phyloP scores from a whole-genome alignment of 2,888 invertebrate genomes.

The Archaeoteleia sp. region DNA sequence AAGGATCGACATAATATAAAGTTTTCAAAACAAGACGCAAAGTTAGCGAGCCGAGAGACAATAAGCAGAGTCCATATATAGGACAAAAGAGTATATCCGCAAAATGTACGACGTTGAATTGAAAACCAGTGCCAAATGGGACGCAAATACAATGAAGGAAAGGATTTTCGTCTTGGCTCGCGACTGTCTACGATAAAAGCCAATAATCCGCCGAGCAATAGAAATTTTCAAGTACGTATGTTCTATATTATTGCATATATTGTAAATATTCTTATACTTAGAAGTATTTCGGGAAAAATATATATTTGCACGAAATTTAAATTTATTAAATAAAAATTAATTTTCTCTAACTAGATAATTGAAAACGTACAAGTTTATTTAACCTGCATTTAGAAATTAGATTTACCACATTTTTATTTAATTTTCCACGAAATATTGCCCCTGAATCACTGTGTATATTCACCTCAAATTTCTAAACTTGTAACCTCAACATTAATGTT shows the following conservation, averaged over 20 bases:
- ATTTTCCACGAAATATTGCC: too few relatives aligned
- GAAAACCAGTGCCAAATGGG: conserved; percentile 68
- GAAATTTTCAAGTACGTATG: conserved; percentile 52
- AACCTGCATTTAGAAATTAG: too few relatives aligned
- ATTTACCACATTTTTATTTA: too few relatives aligned
- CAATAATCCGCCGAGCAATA: conserved; percentile 66
- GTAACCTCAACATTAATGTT: too few relatives aligned
- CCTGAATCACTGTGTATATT: too few relatives aligned
- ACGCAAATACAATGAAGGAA: conserved; percentile 65
- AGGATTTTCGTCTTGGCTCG: conserved; percentile 62
- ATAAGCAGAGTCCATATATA: conserved; percentile 56
- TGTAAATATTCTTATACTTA: neutral
- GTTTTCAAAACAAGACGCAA: conserved; percentile 5
- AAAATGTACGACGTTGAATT: conserved; percentile 63
- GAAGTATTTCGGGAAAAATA: too few relatives aligned
- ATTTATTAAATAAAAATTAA: too few relatives aligned
- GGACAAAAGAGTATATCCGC: conserved; percentile 51
- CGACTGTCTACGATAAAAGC: conserved; percentile 66
- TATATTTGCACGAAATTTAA: too few relatives aligned
- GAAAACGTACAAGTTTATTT: too few relatives aligned
- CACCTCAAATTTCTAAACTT: too few relatives aligned
- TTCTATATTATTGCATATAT: neutral
- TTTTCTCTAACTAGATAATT: too few relatives aligned
- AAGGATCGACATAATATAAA: conserved; percentile 10
- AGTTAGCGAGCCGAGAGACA: conserved; percentile 57